Evolutionary conservation across 92 coral and sea anemone species (phyloP).

Genomic region (Plumapathes pennacea): DNA sequence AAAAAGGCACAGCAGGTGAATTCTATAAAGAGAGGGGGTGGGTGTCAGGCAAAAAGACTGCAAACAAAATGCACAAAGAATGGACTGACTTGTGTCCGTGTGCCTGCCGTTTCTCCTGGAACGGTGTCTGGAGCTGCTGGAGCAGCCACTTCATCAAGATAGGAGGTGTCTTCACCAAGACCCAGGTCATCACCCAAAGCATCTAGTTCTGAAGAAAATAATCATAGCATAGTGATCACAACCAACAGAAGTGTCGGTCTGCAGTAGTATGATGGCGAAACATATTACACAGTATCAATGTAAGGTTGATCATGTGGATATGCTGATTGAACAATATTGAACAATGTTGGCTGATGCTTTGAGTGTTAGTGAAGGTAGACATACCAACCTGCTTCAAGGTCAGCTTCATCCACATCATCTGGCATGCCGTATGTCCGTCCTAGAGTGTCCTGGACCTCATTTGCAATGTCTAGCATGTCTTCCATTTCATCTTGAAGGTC

Average conservation of each 20-base stretch:
- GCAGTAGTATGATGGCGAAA: no score
- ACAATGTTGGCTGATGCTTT: no score
- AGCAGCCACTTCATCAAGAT: conserved; percentile 94
- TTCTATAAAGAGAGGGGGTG: no score
- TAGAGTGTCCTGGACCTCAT: conserved; percentile 94
- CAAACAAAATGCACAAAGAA: no score
- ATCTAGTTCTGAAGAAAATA: conserved; percentile 70
- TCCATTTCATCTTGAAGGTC: conserved; percentile 98
- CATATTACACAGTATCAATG: no score
- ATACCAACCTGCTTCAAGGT: conserved; percentile 93
- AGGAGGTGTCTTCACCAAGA: conserved; percentile 95
- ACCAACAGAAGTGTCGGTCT: no score
- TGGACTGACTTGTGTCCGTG: conserved; percentile 77
- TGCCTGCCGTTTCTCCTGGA: conserved; percentile 73
- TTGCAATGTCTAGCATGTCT: conserved; percentile 96
- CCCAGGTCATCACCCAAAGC: conserved; percentile 97
- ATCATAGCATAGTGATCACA: not conserved
- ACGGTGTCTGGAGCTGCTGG: conserved; percentile 95
- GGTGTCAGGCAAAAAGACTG: no score
- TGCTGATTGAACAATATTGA: no score
- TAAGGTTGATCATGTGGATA: no score
- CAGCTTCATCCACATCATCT: conserved; percentile 93
- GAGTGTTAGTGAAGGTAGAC: no score
- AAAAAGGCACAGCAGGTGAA: no score
- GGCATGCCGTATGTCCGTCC: conserved; percentile 98